Conservation (phyloP, 2,888 invertebrate species). For the Cantharis lateralis region DNA sequence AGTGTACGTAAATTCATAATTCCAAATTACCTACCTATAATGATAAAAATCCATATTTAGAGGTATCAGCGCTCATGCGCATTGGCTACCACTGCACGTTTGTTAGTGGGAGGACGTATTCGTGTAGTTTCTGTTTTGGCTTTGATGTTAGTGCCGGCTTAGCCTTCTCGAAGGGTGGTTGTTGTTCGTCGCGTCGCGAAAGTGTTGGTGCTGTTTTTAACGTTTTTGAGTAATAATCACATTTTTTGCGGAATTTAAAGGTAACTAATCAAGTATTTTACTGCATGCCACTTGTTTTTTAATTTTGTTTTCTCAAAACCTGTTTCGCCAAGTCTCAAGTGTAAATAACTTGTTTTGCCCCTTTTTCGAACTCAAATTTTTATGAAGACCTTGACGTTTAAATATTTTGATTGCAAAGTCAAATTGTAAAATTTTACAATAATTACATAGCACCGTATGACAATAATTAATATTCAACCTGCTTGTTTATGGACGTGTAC, state of each 20-base stretch:
- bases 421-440: not conserved
- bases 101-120: conserved; percentile 24
- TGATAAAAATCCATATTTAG: conserved; percentile 40
- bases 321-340: not conserved
- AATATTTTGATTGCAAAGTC: not conserved
- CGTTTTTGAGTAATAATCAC: not conserved
- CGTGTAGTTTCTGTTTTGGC: conserved; percentile 23
- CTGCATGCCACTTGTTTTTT: not conserved
- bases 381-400: not conserved
- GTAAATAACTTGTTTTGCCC: not conserved
- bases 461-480: too few species aligned
- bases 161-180: not conserved
- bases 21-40: conserved; percentile 29
- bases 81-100: conserved; percentile 14
- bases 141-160: conserved; percentile 25
- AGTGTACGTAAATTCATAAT: conserved; percentile 17
- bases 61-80: conserved; percentile 32
- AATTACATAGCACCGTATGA: not conserved
- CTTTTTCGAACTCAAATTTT: not conserved
- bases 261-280: not conserved
- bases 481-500: not conserved
- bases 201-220: conserved; percentile 16
- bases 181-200: conserved; percentile 12
- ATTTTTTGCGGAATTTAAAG: not conserved
- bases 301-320: not conserved